A percentile compares a stretch with the other conserved stretches of the same genome.
phyloP scores from a whole-genome alignment of 1,140 invertebrate species.

The Dysdera silvatica region DNA sequence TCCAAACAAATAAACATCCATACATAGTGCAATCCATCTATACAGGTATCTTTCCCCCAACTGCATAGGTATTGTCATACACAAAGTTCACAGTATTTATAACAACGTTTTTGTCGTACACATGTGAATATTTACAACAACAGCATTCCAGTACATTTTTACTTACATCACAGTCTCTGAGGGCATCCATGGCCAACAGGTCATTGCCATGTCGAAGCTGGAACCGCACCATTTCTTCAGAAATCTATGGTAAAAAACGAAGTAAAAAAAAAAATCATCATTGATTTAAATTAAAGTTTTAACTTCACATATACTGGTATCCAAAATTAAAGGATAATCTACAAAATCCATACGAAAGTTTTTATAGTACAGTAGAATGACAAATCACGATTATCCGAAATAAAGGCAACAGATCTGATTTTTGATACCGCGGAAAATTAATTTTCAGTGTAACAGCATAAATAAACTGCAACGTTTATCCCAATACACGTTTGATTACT shows the following conservation, averaged over 20 bases:
- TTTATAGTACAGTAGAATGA: too few relatives aligned
- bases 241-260: slow-evolving; percentile 14
- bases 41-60: too few relatives aligned
- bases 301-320: not conserved
- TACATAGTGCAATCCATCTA: too few relatives aligned
- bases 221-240: slow-evolving; percentile 31
- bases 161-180: slow-evolving; percentile 31
- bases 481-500: too few relatives aligned
- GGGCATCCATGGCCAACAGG: slow-evolving; percentile 30
- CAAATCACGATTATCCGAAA: too few relatives aligned
- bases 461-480: too few relatives aligned
- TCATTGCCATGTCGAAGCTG: slow-evolving; percentile 31
- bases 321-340: too few relatives aligned
- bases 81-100: not conserved
- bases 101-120: not conserved
- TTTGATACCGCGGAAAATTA: too few relatives aligned
- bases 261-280: not conserved
- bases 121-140: not conserved
- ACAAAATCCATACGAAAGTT: too few relatives aligned
- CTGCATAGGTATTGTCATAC: not conserved
- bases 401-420: too few relatives aligned
- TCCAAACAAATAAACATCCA: too few relatives aligned
- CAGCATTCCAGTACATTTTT: not conserved
- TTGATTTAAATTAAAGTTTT: not conserved
- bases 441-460: too few relatives aligned